Conservation (phyloP, 1,140 invertebrate species). For the Hormaphis cornu region DNA sequence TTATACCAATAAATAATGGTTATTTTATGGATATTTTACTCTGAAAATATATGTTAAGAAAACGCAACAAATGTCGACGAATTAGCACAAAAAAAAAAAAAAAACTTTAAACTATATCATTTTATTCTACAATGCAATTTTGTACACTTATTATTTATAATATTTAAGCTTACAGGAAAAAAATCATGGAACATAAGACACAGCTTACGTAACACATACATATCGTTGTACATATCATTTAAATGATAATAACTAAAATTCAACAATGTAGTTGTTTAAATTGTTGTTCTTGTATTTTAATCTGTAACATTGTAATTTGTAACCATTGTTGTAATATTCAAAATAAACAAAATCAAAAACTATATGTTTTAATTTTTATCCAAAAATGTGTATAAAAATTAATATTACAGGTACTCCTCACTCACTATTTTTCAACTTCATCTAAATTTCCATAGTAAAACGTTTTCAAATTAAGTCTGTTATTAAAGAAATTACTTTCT, state of each 20-base stretch:
- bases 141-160: background rate
- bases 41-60: background rate
- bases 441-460: constrained; percentile 17
- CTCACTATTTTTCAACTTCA: background rate
- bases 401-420: background rate
- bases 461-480: constrained; percentile 16
- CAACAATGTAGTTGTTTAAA: background rate
- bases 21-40: too few relatives aligned
- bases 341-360: background rate
- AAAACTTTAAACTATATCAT: too few relatives aligned
- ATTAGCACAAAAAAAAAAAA: background rate
- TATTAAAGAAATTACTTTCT: constrained; percentile 16
- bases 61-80: background rate
- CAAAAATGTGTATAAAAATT: background rate
- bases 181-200: background rate
- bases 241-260: background rate
- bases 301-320: background rate
- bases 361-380: background rate
- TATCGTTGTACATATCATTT: constrained; percentile 29
- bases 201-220: constrained; percentile 10
- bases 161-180: background rate
- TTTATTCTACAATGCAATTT: background rate
- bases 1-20: too few relatives aligned
- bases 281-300: constrained; percentile 11
- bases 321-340: background rate